Evolutionary conservation across 2,797 vertebrate species (phyloP), one percentile per base, ranked within the genome.

Genomic region (Falco concolor): DNA sequence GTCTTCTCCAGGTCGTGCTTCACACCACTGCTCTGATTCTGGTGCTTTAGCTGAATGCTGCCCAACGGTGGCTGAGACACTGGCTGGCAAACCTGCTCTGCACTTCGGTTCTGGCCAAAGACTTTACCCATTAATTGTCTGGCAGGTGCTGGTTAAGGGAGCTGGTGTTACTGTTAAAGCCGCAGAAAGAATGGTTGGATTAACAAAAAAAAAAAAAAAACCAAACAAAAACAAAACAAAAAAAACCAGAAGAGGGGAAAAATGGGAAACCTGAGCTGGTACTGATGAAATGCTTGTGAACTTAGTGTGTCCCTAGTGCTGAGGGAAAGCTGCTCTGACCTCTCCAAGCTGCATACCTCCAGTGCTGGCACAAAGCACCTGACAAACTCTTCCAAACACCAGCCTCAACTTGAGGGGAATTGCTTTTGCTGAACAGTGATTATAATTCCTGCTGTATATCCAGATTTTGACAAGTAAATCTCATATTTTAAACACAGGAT

Each of bases 401-500:
- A 79, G 72, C 90, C 93, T 76, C 81, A 94, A 93, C 84, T 73
- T 8, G 59, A 79, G 74, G 65, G 57, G 84, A 96, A 97, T 97
- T 95, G 92, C 84, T 87, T 83, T 89, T 79, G 91, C 94, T 64
- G 80, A 93, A 90, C 95, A 90, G 64, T 87, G 95, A 96, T 95
- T 87, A 87, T 98, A 98, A 98, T 98, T 98, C 98, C 97, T 90
- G 96, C 92, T 87, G 91, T 96, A 96, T 97, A 97, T 84, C 91
- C 98, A 97, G 98, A 98, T 98, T 98, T 98, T 98, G 97, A 98
- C 98, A 98, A 98, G 97, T 94, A 99, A 98, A 99, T 98, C 98
- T 98, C 98, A 98, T 98, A 98, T 98, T 98, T 98, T 98, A 98
- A 99, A 99, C 98, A 98, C 97, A 98, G 98, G 98, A 99, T 99